phyloP scores from a whole-genome alignment of 2,888 invertebrate species.

The Dexiosoma caninum region DNA sequence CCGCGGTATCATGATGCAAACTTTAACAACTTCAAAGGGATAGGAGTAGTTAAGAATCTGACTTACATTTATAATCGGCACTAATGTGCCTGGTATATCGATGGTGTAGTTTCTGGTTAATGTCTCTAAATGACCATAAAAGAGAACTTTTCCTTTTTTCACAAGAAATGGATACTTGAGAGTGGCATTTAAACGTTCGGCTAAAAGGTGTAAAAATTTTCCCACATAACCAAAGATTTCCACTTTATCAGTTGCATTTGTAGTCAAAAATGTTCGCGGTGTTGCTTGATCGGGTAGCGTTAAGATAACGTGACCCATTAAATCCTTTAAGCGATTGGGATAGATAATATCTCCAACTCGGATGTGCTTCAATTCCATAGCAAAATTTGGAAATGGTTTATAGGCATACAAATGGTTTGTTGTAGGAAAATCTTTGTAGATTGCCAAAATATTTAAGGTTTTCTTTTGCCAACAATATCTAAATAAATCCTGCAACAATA shows the following conservation, averaged over 20 bases:
- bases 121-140: slow-evolving; percentile 22
- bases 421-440: slow-evolving; percentile 1
- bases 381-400: slow-evolving; percentile 24
- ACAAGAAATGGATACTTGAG: slow-evolving; percentile 38
- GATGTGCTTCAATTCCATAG: not conserved
- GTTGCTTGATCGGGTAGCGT: slow-evolving; percentile 51
- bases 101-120: slow-evolving; percentile 33
- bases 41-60: slow-evolving; percentile 24
- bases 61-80: not conserved
- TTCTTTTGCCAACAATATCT: not conserved
- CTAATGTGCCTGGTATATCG: slow-evolving; percentile 30
- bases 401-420: slow-evolving; percentile 3
- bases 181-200: slow-evolving; percentile 31
- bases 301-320: slow-evolving; percentile 19
- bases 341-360: not conserved
- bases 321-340: slow-evolving; percentile 24
- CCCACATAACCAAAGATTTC: slow-evolving; percentile 52
- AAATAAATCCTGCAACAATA: not conserved
- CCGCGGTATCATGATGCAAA: slow-evolving; percentile 38
- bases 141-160: slow-evolving; percentile 13
- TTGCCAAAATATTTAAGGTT: slow-evolving; percentile 10
- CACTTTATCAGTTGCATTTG: not conserved
- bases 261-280: slow-evolving; percentile 32
- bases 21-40: slow-evolving; percentile 24
- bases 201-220: slow-evolving; percentile 36